These are phyloP conservation scores for Cerastis rubricosa DNA, from an alignment of 2,888 invertebrate genomes.

Conservation along the genomic window DNA sequence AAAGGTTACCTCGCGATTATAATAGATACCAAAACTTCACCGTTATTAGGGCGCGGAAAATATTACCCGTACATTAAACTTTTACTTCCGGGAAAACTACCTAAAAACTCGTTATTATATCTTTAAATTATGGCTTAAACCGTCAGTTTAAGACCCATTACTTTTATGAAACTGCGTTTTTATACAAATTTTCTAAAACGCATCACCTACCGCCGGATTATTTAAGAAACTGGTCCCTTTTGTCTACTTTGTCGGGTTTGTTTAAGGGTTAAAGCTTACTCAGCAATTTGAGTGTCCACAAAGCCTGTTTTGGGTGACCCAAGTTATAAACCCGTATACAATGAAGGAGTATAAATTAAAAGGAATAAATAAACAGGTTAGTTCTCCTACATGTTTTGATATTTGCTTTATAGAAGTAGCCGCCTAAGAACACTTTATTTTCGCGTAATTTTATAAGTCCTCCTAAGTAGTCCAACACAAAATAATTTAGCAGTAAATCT, in stretches of 20 bases:
- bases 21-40: constrained; percentile 18
- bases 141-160: constrained; percentile 67
- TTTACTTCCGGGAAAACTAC: constrained; percentile 52
- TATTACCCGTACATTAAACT: constrained; percentile 49
- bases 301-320: constrained; percentile 57
- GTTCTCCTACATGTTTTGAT: constrained; percentile 11
- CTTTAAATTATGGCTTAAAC: constrained; percentile 61
- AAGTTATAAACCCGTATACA: constrained; percentile 39
- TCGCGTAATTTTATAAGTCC: background rate
- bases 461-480: background rate
- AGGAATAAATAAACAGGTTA: constrained; percentile 16
- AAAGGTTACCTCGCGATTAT: constrained; percentile 15
- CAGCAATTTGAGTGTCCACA: constrained; percentile 67
- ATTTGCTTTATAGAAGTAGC: background rate
- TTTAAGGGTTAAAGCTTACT: constrained; percentile 71
- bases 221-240: constrained; percentile 74
- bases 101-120: constrained; percentile 57
- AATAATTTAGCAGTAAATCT: background rate
- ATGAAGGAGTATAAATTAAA: constrained; percentile 44
- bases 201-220: constrained; percentile 63
- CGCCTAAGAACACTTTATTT: background rate
- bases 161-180: constrained; percentile 67
- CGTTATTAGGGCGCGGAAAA: constrained; percentile 41
- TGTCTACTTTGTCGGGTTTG: constrained; percentile 67
- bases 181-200: constrained; percentile 65